A percentile compares a stretch with the other conserved stretches of the same genome.
Conservation (phyloP, 2,888 invertebrate species). For the Rhagium mordax region DNA sequence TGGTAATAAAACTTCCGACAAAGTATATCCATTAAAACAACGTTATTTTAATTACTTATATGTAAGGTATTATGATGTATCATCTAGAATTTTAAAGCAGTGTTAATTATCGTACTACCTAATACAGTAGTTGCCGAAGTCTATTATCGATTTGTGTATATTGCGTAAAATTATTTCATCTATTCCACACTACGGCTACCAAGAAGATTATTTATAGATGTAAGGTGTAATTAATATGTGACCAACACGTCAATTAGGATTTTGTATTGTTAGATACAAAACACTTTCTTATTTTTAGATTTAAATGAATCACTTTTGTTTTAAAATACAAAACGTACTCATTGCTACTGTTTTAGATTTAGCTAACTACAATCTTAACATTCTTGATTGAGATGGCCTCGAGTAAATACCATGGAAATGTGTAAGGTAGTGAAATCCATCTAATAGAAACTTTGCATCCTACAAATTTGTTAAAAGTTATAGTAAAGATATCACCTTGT, state of each 20-base stretch:
- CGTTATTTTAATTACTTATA: conserved; percentile 61
- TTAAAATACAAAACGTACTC: too few relatives aligned
- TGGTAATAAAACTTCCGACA: conserved; percentile 57
- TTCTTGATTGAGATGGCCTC: too few relatives aligned
- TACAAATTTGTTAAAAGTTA: too few relatives aligned
- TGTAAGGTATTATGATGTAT: conserved; percentile 61
- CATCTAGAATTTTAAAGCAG: conserved; percentile 62
- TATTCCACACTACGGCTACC: conserved; percentile 44
- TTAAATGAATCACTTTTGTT: neutral
- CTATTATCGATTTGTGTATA: conserved; percentile 49
- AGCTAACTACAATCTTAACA: too few relatives aligned
- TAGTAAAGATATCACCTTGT: too few relatives aligned
- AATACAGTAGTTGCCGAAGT: conserved; percentile 53
- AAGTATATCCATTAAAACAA: conserved; percentile 56
- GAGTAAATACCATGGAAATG: too few relatives aligned
- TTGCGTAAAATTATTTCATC: conserved; percentile 52
- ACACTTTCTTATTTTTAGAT: neutral
- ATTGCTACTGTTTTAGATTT: too few relatives aligned
- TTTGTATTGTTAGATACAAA: neutral
- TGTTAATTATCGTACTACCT: conserved; percentile 56
- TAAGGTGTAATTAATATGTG: conserved; percentile 7
- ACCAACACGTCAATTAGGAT: neutral
- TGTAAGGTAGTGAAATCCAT: too few relatives aligned
- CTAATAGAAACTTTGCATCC: too few relatives aligned
- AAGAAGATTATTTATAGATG: conserved; percentile 36